Base-by-base conservation (phyloP, 2,888 invertebrate genomes). In the Tachina fera region DNA sequence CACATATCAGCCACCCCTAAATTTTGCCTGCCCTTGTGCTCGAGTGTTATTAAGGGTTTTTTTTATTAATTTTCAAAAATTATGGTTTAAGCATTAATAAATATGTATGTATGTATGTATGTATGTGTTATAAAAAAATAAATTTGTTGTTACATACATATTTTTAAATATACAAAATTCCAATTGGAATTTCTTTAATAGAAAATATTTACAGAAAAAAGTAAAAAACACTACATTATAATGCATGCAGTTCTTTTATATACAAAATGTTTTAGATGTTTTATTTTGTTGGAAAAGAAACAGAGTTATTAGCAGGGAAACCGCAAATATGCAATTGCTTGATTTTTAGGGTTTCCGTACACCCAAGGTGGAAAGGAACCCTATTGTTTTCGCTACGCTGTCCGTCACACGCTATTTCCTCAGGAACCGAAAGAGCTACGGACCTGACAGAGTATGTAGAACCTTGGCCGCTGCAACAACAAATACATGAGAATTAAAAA, bases 1-100 rank as follows among this genome's bases (percentile, higher is more conserved):
- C 67, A 71, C 43, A 49, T 11, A 10, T 6, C 53, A 79, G 41
- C 63, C 71, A 79, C 71, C 79, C 79, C 19, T 79, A 71, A 71
- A 71, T 45, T 53, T 41, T n/a, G 60, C 51, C 63, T 65, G 39
- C 14, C 71, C 45, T 61, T 56, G 63, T 63, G 41, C 53, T 45
- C 14, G n/a, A 79, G 58, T 75, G 49, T 39, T 49, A 71, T 51
- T 77, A 78, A 83, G 72, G 83, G 72, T 72, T 83, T 67, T 77
- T 31, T 31, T 75, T 45, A 61, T 81, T 61, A 39, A 72, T 78
- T 78, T 71, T 65, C 53, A 51, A 77, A 83, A 83, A 78, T 83
- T 83, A 72, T 83, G 72, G 60, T 67, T 83, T 81, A 53, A 81
- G 47, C 68, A 81, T 81, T 85, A 68, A 80, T n/a, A n/a, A n/a